Conservation (phyloP, 1,140 invertebrate genomes). For the Acromyrmex charruanus region DNA sequence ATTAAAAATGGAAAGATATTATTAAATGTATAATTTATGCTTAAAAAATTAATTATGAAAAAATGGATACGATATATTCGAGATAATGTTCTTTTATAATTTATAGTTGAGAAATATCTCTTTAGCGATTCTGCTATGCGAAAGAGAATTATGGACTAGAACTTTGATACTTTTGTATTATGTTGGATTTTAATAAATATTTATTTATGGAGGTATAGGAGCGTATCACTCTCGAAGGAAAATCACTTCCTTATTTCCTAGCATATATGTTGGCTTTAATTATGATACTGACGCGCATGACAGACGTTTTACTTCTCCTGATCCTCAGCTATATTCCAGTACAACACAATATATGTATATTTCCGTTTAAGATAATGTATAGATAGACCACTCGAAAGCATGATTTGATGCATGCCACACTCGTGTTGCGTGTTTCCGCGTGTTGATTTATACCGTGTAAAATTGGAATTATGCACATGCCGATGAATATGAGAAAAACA, state of each 20-base stretch:
- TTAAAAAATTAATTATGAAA: not conserved
- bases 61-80: not conserved
- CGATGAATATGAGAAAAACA: not conserved
- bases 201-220: not conserved
- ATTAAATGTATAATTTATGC: not conserved
- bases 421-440: constrained; percentile 26
- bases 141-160: not conserved
- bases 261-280: constrained; percentile 27
- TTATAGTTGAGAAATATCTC: constrained; percentile 8
- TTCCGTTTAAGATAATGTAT: constrained; percentile 36
- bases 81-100: constrained; percentile 5
- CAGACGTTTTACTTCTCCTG: constrained; percentile 17
- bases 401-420: not conserved
- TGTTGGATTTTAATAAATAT: not conserved
- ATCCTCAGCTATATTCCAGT: not conserved
- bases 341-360: constrained; percentile 40
- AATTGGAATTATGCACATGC: constrained; percentile 39
- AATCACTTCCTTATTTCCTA: not conserved
- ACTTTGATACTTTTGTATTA: not conserved
- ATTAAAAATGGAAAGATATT: not conserved
- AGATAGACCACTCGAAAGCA: constrained; percentile 2
- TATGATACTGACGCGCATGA: constrained; percentile 23
- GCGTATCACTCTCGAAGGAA: not conserved
- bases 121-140: not conserved
- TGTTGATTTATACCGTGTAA: constrained; percentile 39